phyloP scores from a whole-genome alignment of 2,797 vertebrate genomes.

The Lepilemur ruficaudatus region DNA sequence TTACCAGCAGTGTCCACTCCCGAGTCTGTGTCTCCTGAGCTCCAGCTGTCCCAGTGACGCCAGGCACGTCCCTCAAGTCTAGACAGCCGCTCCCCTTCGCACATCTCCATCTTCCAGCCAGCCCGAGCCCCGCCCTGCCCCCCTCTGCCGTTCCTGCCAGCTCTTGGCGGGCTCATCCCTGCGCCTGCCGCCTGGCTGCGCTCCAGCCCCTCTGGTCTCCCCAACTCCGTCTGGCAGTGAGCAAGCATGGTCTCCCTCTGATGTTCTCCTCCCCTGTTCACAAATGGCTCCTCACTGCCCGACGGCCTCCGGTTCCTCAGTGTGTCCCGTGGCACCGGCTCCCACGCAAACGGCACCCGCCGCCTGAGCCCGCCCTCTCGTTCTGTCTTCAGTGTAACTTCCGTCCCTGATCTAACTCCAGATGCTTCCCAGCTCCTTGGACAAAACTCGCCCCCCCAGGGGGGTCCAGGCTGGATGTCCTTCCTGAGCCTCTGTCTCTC shows the following conservation, averaged over 20 bases:
- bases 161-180: neutral
- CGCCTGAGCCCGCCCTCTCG: neutral
- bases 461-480: accelerated
- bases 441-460: neutral
- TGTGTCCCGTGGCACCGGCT: too few relatives aligned
- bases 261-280: neutral
- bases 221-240: neutral
- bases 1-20: neutral
- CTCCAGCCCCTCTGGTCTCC: neutral
- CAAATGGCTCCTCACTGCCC: neutral
- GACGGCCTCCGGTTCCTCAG: neutral
- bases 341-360: neutral
- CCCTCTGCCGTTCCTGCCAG: neutral
- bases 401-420: neutral
- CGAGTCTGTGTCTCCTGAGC: neutral
- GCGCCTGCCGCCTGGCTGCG: neutral
- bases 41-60: neutral
- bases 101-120: too few relatives aligned
- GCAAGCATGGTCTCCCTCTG: neutral
- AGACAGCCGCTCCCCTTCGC: neutral
- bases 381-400: neutral
- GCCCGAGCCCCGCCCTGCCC: neutral
- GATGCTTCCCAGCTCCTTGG: neutral
- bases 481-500: neutral
- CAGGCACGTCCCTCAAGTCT: neutral